These are phyloP conservation scores for Xanthia togata DNA, from an alignment of 2,888 invertebrate genomes.

Conservation along the genomic window DNA sequence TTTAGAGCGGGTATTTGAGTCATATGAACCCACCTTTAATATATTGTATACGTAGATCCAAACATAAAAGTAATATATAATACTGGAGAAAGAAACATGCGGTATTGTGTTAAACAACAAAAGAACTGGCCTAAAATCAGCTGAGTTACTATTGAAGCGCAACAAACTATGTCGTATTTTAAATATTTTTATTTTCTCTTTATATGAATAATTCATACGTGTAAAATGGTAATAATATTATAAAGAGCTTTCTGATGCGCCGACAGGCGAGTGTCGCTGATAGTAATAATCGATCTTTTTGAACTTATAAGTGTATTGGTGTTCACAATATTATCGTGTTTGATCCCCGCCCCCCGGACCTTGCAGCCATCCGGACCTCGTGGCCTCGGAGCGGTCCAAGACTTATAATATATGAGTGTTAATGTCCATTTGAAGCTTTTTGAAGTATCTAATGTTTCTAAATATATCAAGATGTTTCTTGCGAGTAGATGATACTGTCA, in stretches of 20 bases:
- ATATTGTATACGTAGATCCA: slow-evolving; percentile 13
- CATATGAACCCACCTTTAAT: not conserved
- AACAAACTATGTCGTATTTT: slow-evolving; percentile 22
- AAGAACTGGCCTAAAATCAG: slow-evolving; percentile 62
- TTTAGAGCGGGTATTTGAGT: slow-evolving; percentile 31
- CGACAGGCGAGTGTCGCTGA: slow-evolving; percentile 20
- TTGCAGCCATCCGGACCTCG: not conserved
- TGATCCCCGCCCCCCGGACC: slow-evolving; percentile 7
- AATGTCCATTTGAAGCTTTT: slow-evolving; percentile 64
- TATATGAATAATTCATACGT: slow-evolving; percentile 29
- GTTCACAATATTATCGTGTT: slow-evolving; percentile 66
- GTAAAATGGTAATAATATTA: slow-evolving; percentile 41
- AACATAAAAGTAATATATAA: not conserved
- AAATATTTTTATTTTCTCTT: slow-evolving; percentile 5
- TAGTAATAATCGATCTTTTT: slow-evolving; percentile 58
- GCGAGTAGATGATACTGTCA: slow-evolving; percentile 49
- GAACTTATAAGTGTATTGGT: slow-evolving; percentile 72
- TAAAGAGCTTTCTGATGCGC: slow-evolving; percentile 57
- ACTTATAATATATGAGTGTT: slow-evolving; percentile 47
- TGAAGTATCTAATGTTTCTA: slow-evolving; percentile 55
- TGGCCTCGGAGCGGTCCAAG: slow-evolving; percentile 9
- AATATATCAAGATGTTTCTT: slow-evolving; percentile 53
- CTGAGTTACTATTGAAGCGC: slow-evolving; percentile 38
- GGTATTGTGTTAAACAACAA: slow-evolving; percentile 29
- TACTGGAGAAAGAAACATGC: slow-evolving; percentile 18